Evolutionary conservation across 2,888 invertebrate genomes (phyloP).

Genomic region (Dicyrtomina minuta): DNA sequence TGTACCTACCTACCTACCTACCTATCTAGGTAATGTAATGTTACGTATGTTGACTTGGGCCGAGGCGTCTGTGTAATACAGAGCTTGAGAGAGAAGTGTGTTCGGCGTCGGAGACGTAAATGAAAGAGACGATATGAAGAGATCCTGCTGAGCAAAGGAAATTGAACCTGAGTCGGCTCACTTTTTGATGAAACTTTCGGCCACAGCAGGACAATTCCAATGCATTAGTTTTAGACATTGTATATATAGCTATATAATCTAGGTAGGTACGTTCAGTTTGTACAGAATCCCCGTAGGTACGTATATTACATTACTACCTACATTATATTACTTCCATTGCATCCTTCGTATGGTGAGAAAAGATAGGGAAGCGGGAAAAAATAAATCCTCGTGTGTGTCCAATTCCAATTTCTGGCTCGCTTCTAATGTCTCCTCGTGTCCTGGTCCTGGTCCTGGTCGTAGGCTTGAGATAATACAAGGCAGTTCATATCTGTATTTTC

Average conservation of each 20-base stretch:
- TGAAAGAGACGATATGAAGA: conserved; percentile 35
- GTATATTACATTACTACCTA: too few species aligned
- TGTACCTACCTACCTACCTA: too few species aligned
- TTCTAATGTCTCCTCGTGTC: conserved; percentile 18
- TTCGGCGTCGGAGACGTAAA: background rate
- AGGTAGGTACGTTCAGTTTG: too few species aligned
- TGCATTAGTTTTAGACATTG: too few species aligned
- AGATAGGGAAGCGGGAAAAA: conserved; percentile 26
- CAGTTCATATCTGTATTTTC: background rate
- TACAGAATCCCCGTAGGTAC: too few species aligned
- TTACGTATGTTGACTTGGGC: too few species aligned
- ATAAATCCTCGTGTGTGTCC: conserved; percentile 26
- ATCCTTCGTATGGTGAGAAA: background rate
- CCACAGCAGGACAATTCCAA: conserved; percentile 37
- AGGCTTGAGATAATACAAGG: background rate
- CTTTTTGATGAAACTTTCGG: conserved; percentile 42
- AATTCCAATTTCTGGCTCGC: conserved; percentile 17
- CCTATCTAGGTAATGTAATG: too few species aligned
- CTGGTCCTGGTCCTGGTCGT: background rate
- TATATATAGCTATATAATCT: too few species aligned
- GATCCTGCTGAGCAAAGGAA: conserved; percentile 51
- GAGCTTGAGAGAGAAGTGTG: too few species aligned
- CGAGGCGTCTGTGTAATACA: too few species aligned
- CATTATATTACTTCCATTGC: too few species aligned
- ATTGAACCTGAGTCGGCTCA: conserved; percentile 47